Evolutionary conservation across 2,797 vertebrate species (phyloP), one percentile per base, ranked within the genome.

Genomic region (Tokudaia muenninki): DNA sequence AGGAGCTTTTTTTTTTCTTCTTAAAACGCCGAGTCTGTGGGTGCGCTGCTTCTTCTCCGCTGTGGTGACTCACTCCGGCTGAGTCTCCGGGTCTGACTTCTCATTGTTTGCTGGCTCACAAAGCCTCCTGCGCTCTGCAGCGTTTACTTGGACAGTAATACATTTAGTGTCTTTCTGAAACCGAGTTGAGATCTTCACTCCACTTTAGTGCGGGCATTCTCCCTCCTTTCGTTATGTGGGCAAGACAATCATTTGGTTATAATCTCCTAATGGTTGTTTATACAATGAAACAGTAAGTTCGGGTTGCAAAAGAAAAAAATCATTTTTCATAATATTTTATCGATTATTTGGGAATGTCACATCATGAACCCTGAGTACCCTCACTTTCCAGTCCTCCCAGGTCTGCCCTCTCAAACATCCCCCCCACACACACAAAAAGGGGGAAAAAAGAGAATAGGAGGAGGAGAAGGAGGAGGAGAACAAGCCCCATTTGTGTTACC

Each of bases 11-110:
- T 75, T 47, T 84, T 92, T 79, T 16, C 16, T 41, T 17, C 92
- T 65, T 96, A 61, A 78, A 96, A 95, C 92, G 96, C 95, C 1
- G 67, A 88, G 83, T 70, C 92, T 86, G 97, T 97, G 96, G 95
- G 96, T 88, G 96, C 97, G 96, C 74, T 96, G 96, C 83, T 89
- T 86, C 87, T 80, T n/a, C 65, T 80, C 74, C 34, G 90, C 75
- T 67, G 63, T 29, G 21, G 17, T 93, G 96, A 98, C 84, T 97
- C 96, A 95, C 61, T 97, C 87, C 2, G 26, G 50, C 91, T 96
- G 90, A 94, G 55, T 19, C 87, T 94, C 70, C 63, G 0, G 96
- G 94, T 97, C 94, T 96, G 55, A 94, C 59, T 97, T 82, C 75
- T 79, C 84, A 87, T 70, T 94, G 92, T 95, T 74, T 84, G 82